Evolutionary conservation across 2,888 invertebrate species (phyloP), one percentile per base, ranked within the genome.

Genomic region (Morpho achilles): DNA sequence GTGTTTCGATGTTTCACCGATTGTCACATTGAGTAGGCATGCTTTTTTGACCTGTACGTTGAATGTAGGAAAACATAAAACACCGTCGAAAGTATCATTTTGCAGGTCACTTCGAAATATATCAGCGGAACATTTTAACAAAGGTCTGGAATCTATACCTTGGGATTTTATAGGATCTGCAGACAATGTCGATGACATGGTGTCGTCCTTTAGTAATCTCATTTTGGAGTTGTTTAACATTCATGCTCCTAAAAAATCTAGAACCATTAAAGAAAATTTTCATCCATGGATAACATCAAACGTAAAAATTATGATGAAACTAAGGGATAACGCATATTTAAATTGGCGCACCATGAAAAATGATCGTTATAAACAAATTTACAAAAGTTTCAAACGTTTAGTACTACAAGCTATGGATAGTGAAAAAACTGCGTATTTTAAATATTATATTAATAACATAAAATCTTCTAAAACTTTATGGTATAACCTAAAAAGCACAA

Each of bases 1-100:
- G 9, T 40, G 40, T 40, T 48, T 61, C 3, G 9, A 44, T 8
- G 60, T 61, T 1, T 54, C 41, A 32, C 56, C 59, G 39, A 54
- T 64, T 43, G 49, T 16, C 16, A 16, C 16, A 16, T 16, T 16
- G 16, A 16, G 16, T 16, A 16, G 16, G 16, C 16, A 16, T 16
- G 16, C 16, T 16, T 16, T 16, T 16, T 16, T 16, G 16, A 16
- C 16, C 16, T 16, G 16, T 16, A 44, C 16, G 16, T 53, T 56
- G 23, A 9, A 39, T 23, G 10, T 60, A 16, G 56, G 49, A 48
- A 56, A 54, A 10, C 39, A 23, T 16, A 16, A 62, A 60, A 44
- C n/a, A 16, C 23, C 53, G 49, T 50, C 39, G 40, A 49, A 39
- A 10, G 48, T 43, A 8, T 45, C 8, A 10, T 42, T 8, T 8